Conservation (phyloP, 2,888 invertebrate genomes). For the Buathra laborator region DNA sequence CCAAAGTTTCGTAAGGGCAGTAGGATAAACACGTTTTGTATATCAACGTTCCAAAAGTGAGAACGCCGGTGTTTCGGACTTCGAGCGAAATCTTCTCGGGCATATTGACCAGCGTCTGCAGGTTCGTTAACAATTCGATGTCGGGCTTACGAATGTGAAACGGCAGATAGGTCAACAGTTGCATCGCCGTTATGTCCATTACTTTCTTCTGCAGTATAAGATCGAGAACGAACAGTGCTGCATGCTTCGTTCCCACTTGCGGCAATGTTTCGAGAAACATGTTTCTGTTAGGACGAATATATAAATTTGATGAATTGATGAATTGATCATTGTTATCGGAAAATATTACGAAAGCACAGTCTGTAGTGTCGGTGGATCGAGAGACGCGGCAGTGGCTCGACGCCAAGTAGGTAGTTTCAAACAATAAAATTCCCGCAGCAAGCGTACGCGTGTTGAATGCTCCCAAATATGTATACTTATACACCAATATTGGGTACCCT, state of each 20-base stretch:
- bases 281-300: conserved; percentile 85
- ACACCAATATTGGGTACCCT: no score
- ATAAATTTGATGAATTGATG: not conserved
- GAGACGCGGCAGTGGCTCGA: no score
- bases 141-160: conserved; percentile 89
- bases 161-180: conserved; percentile 89
- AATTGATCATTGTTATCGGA: not conserved
- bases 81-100: conserved; percentile 85
- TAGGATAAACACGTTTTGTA: conserved; percentile 87
- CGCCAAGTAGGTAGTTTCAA: no score
- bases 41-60: conserved; percentile 90
- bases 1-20: conserved; percentile 89
- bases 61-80: conserved; percentile 89
- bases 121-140: conserved; percentile 86
- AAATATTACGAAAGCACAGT: conserved; percentile 10
- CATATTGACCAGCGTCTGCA: conserved; percentile 86
- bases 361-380: not conserved
- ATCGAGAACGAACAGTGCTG: conserved; percentile 89
- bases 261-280: conserved; percentile 91
- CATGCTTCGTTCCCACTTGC: conserved; percentile 89
- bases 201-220: conserved; percentile 88
- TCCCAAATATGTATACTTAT: no score
- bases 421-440: no score
- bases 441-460: no score
- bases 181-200: conserved; percentile 89